Evolutionary conservation across 1,140 invertebrate genomes (phyloP).

Genomic region (Apolygus lucorum): DNA sequence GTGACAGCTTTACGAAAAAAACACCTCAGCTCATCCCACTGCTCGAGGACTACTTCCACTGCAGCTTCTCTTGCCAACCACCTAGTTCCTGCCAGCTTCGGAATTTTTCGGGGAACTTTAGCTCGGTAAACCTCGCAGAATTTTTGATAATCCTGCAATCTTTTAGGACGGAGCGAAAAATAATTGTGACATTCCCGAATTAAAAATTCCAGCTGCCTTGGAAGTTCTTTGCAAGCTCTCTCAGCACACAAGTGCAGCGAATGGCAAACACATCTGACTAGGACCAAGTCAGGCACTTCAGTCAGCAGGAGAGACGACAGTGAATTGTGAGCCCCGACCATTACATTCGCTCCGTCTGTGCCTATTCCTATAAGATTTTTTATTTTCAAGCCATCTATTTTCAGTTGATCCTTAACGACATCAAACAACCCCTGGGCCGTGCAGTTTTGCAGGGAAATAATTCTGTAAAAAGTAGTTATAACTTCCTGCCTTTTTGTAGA

Average conservation of each 20-base stretch:
- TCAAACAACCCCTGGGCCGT: no score
- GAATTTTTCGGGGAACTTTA: not conserved
- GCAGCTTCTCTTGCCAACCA: not conserved
- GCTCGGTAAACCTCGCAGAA: not conserved
- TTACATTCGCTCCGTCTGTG: not conserved
- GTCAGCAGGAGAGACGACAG: not conserved
- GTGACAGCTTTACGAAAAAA: not conserved
- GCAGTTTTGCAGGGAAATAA: no score
- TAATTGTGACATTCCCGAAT: not conserved
- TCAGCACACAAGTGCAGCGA: not conserved
- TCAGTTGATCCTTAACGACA: not conserved
- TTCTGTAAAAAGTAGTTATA: no score
- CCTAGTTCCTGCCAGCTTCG: not conserved
- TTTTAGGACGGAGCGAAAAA: not conserved
- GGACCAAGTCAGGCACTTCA: not conserved
- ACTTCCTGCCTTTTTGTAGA: no score
- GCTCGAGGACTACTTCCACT: not conserved
- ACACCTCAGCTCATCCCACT: not conserved
- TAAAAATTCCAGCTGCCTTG: not conserved
- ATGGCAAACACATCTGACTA: not conserved
- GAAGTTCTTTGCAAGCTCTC: not conserved
- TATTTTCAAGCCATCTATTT: not conserved
- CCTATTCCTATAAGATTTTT: not conserved
- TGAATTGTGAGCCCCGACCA: not conserved
- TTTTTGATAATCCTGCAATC: not conserved